Conservation (phyloP, 2,113 vertebrate genomes). For the Cyanistes caeruleus region DNA sequence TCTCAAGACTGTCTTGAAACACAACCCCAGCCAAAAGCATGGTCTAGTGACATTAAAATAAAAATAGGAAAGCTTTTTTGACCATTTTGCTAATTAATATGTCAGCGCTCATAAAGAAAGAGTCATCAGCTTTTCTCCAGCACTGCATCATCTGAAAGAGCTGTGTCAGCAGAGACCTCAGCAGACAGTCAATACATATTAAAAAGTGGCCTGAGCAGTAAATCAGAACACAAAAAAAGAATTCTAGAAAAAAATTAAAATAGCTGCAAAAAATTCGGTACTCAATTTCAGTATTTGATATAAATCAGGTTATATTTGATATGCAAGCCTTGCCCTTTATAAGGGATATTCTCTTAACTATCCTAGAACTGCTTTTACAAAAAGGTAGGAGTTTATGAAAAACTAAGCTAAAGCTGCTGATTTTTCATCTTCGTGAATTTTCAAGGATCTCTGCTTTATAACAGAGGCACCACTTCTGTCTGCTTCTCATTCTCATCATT, state of each 20-base stretch:
- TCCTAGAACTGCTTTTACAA: not conserved
- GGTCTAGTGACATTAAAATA: constrained; percentile 83
- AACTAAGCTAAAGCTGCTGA: not conserved
- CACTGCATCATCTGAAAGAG: constrained; percentile 80
- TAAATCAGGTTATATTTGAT: not conserved
- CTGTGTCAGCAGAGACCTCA: constrained; percentile 82
- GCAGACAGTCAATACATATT: constrained; percentile 89
- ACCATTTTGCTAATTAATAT: constrained; percentile 96
- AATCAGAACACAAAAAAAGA: constrained; percentile 73
- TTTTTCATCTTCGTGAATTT: not conserved
- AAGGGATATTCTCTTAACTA: not conserved
- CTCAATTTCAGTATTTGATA: not conserved
- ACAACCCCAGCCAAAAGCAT: constrained; percentile 32
- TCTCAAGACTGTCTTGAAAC: constrained; percentile 14
- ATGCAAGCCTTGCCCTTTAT: not conserved
- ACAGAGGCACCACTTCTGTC: not conserved
- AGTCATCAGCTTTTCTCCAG: constrained; percentile 82
- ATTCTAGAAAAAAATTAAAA: constrained; percentile 37
- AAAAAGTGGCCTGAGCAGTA: constrained; percentile 75
- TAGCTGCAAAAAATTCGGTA: not conserved
- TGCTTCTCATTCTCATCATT: not conserved
- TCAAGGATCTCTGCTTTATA: not conserved
- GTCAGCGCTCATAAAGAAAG: constrained; percentile 92
- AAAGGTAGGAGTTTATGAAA: not conserved
- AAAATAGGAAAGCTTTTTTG: constrained; percentile 84